A percentile compares a stretch with the other conserved stretches of the same genome.
phyloP scores from a whole-genome alignment of 2,888 invertebrate genomes.

The Eupithecia subumbrata region DNA sequence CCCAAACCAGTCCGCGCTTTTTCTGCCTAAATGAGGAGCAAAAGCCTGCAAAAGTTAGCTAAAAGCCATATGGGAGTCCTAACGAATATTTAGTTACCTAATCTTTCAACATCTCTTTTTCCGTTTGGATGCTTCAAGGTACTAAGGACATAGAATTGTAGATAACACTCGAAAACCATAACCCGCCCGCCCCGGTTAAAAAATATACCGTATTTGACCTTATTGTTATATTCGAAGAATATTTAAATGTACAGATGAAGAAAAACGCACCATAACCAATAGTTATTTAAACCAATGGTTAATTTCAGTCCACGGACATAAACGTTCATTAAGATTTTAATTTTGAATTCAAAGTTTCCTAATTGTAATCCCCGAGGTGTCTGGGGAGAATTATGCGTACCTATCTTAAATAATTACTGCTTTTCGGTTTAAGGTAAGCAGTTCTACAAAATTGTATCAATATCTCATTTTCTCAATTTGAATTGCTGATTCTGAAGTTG shows the following conservation, averaged over 20 bases:
- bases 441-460: conserved; percentile 54
- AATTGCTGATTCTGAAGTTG: conserved; percentile 58
- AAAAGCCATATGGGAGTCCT: too few species aligned
- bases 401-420: conserved; percentile 24
- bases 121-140: neutral
- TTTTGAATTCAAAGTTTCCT: conserved; percentile 8
- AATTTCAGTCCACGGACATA: neutral
- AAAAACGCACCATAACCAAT: neutral
- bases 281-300: neutral
- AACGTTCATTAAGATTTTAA: conserved; percentile 3
- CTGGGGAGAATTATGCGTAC: conserved; percentile 20
- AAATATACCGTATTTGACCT: neutral
- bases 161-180: neutral
- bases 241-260: neutral
- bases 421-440: conserved; percentile 41
- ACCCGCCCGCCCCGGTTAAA: neutral
- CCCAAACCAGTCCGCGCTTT: too few species aligned
- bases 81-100: neutral
- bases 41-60: too few species aligned
- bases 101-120: neutral
- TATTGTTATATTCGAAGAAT: neutral
- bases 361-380: conserved; percentile 9
- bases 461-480: conserved; percentile 59
- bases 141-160: neutral
- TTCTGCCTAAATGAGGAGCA: too few species aligned